Conservation (phyloP, 2,797 vertebrate species). For the Manis pentadactyla region DNA sequence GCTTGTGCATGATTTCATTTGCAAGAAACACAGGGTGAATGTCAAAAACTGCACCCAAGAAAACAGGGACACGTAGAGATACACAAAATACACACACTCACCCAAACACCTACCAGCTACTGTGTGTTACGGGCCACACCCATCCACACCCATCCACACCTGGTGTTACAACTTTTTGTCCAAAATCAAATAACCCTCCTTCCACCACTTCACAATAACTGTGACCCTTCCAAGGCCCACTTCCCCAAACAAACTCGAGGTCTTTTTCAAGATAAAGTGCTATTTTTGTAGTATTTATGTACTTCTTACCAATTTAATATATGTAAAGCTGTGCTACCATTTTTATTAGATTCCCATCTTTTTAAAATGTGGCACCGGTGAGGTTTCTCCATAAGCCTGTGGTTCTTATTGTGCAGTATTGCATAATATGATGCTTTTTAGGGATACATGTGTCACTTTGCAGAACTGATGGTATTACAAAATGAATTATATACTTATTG, state of each 20-base stretch:
- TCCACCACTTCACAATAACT: fast-evolving
- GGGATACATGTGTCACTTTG: background rate
- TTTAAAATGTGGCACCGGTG: background rate
- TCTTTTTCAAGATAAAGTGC: background rate
- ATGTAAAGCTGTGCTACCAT: background rate
- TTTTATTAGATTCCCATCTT: background rate
- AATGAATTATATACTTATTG: background rate
- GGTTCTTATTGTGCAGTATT: background rate
- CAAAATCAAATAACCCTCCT: background rate
- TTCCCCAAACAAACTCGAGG: background rate
- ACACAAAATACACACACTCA: fast-evolving
- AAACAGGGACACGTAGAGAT: background rate
- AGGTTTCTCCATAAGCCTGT: background rate
- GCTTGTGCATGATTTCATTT: background rate
- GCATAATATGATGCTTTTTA: background rate
- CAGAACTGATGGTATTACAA: background rate
- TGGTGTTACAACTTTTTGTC: background rate
- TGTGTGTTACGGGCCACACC: background rate
- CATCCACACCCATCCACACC: background rate
- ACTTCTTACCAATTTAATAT: background rate
- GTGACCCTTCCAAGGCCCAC: background rate
- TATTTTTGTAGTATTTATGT: background rate
- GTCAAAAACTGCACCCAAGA: background rate
- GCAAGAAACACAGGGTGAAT: background rate
- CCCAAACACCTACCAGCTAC: background rate